Base-by-base conservation (phyloP, 1,140 invertebrate species). In the Hirudo medicinalis region DNA sequence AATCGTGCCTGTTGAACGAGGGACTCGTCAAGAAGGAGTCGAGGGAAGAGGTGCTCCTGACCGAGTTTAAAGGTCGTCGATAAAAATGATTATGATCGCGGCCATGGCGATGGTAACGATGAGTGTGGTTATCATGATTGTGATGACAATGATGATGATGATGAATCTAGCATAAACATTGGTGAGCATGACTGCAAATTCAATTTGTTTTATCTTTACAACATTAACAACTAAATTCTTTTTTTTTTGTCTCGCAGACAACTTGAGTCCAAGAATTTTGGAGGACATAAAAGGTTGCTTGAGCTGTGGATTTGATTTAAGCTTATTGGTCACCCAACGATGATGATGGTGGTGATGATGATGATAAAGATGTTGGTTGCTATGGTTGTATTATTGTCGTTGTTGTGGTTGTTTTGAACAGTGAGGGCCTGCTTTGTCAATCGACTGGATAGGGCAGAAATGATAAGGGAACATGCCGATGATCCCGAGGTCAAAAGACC, bases 391-490 rank as follows among this genome's bases (percentile, higher is more conserved):
- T 32, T 63, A 13, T 25, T 63, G 3, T 63, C 11, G 15, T 8
- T 19, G 29, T 63, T 67, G 60, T 60, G 70, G 68, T 70, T 74
- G 73, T 69, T 75, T 66, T 74, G 79, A 82, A 69, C 76, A 85
- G 84, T 78, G 76, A 84, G 81, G 87, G 74, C 89, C 15, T 93
- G 91, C 81, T 93, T 94, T 84, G 89, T 92, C 0, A 91, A 90
- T 15, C 89, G 85, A 27, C 81, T 87, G 43, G 85, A 88, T 69
- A 83, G 90, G 75, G 88, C 89, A 5, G 78, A 85, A 63, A 83
- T 86, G 76, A 84, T 90, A 54, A 49, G 57, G 29, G 20, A 22
- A 25, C 22, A 22, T 11, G 11, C 8, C 22, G 8, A 25, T 5
- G 57, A 63, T 63, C 29, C 29, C 8, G 19, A 63, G 22, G 4